Conservation (phyloP, 2,888 invertebrate species). For the Malthinus seriepunctatus region DNA sequence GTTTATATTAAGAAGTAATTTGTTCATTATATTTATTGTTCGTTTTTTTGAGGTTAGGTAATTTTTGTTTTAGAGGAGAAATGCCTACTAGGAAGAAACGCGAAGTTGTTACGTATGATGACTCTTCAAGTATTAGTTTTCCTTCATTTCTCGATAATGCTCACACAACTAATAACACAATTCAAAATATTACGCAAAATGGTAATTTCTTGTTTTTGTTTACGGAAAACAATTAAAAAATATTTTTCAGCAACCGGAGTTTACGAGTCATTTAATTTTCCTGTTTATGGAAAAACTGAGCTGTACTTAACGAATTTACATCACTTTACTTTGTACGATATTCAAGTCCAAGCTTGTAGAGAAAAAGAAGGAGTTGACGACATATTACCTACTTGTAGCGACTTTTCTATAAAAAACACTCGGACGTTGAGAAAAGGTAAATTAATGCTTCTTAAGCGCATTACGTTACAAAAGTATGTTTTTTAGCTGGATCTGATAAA, state of each 20-base stretch:
- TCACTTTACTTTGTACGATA: conserved; percentile 78
- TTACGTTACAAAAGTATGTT: neutral
- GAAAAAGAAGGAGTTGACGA: conserved; percentile 57
- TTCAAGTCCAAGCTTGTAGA: conserved; percentile 80
- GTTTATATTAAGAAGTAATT: conserved; percentile 62
- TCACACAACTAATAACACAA: conserved; percentile 20
- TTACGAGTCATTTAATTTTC: conserved; percentile 42
- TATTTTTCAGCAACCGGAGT: conserved; percentile 36
- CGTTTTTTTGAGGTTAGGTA: neutral
- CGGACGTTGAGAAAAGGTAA: conserved; percentile 41
- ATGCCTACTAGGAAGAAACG: conserved; percentile 29
- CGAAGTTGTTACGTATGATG: conserved; percentile 11
- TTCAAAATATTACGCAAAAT: conserved; percentile 41
- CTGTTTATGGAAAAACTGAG: conserved; percentile 49
- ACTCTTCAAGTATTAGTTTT: conserved; percentile 17
- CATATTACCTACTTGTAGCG: conserved; percentile 29
- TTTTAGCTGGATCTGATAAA: conserved; percentile 69
- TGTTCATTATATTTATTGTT: neutral
- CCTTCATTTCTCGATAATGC: conserved; percentile 26
- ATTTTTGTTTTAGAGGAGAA: conserved; percentile 21
- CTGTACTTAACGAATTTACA: conserved; percentile 66
- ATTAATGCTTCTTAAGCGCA: too few species aligned
- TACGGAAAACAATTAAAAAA: too few species aligned
- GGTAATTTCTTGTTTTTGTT: conserved; percentile 28
- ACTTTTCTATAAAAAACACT: conserved; percentile 18